Base-by-base conservation (phyloP, 2,113 vertebrate species). In the Calyptomena viridis region DNA sequence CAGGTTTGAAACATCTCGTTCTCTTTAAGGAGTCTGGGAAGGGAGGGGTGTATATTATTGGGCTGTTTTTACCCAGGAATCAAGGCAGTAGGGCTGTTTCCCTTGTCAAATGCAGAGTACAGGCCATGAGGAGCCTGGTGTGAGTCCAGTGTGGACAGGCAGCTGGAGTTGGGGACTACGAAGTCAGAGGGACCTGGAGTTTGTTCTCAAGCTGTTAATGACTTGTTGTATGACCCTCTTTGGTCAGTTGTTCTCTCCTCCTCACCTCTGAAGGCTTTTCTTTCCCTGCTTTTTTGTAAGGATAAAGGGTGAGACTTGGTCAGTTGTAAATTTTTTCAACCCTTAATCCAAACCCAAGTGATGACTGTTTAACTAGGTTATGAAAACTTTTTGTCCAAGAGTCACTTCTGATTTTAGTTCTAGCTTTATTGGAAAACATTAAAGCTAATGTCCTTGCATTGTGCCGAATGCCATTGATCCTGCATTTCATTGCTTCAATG, bases 121-220 rank as follows among this genome's bases (percentile, higher is more conserved):
- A 33, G 66, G 56, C 79, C 37, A 52, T 1, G 12, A 40, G 69
- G 37, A 52, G 40, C 40, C 31, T 1, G 5, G 5, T 3, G 4
- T 50, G 75, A 75, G 64, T 56, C 67, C 2, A 10, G 44, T 0
- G 0, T 0, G 8, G 66, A 58, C 60, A 74, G 18, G 44, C 52
- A 58, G 23, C 55, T 4, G 6, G 64, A 64, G 50, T 1, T 3
- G 15, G 47, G 58, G 6, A 47, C 1, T 2, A 37, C 77, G 30
- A 39, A 67, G 10, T 33, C 5, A 1, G 31, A 77, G 50, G n/a
- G 24, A 84, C 60, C 28, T 18, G 4, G 22, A 52, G 37, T 35
- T 66, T 69, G 0, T 52, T 79, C 73, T 68, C 4, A 2, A 5
- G 19, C n/a, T 28, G 0, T 27, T 24, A 23, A 22, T 0, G 4